A percentile compares a stretch with the other conserved stretches of the same genome.
These are phyloP conservation scores for Cyclophora albipunctata DNA, from an alignment of 2,888 invertebrate species.

Conservation along the genomic window DNA sequence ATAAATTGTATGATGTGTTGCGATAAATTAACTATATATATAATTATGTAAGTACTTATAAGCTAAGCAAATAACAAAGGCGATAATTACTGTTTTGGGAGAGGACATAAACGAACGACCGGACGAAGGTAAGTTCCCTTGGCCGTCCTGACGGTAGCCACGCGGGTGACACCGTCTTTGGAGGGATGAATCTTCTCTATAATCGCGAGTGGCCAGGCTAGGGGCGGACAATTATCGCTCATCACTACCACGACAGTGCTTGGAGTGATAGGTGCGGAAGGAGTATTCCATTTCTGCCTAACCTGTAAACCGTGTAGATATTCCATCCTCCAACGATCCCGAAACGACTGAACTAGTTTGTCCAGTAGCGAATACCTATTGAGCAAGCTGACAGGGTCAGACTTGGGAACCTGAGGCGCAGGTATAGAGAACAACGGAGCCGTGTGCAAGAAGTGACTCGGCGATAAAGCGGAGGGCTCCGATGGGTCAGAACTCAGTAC, in stretches of 20 bases:
- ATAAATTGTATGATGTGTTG: too few species aligned
- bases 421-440: constrained; percentile 8
- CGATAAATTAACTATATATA: too few species aligned
- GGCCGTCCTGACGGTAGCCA: constrained; percentile 3
- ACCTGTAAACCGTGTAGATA: constrained; percentile 9
- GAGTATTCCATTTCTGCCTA: constrained; percentile 8
- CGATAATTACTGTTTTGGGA: constrained; percentile 1
- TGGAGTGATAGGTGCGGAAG: not conserved
- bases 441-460: constrained; percentile 10
- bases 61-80: too few species aligned
- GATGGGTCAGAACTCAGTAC: not conserved
- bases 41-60: too few species aligned
- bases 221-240: constrained; percentile 5
- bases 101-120: constrained; percentile 1
- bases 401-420: not conserved
- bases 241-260: constrained; percentile 8
- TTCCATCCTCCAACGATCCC: constrained; percentile 9
- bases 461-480: constrained; percentile 4
- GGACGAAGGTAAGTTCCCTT: constrained; percentile 5
- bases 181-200: constrained; percentile 7
- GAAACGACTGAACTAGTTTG: constrained; percentile 9
- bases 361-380: constrained; percentile 5
- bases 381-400: not conserved
- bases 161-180: constrained; percentile 3
- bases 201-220: constrained; percentile 9